Conservation (phyloP, 2,888 invertebrate genomes). For the Phortica magna region DNA sequence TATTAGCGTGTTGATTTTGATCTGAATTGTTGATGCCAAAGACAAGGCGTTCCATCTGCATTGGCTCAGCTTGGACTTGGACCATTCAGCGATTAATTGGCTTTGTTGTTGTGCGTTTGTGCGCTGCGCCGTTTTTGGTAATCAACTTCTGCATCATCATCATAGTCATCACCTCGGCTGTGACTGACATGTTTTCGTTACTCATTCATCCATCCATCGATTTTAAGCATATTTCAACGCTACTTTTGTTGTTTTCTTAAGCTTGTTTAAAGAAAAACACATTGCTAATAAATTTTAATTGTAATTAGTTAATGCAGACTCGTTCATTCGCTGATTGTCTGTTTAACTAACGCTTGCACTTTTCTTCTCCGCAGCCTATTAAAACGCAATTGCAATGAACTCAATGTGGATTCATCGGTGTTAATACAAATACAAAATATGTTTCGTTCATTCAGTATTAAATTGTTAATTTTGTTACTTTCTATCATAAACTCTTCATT, state of each 20-base stretch:
- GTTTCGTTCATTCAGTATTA: no score
- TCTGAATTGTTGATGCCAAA: constrained; percentile 43
- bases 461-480: no score
- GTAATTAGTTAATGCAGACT: constrained; percentile 16
- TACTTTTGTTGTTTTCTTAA: constrained; percentile 42
- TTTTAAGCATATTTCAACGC: constrained; percentile 39
- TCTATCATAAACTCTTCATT: no score
- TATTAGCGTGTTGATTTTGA: constrained; percentile 67
- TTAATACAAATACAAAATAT: no score
- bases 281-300: constrained; percentile 19
- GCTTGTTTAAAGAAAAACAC: neutral
- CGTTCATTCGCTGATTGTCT: neutral
- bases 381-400: neutral
- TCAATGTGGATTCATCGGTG: neutral
- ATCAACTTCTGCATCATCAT: constrained; percentile 34
- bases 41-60: neutral
- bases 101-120: constrained; percentile 49
- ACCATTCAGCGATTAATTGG: constrained; percentile 57
- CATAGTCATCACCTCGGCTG: constrained; percentile 8
- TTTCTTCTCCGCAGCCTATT: constrained; percentile 10
- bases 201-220: constrained; percentile 65
- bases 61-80: constrained; percentile 22
- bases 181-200: constrained; percentile 74
- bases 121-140: constrained; percentile 46
- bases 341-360: constrained; percentile 42